Evolutionary conservation across 1,140 invertebrate genomes (phyloP).

Genomic region (Fopius arisanus): DNA sequence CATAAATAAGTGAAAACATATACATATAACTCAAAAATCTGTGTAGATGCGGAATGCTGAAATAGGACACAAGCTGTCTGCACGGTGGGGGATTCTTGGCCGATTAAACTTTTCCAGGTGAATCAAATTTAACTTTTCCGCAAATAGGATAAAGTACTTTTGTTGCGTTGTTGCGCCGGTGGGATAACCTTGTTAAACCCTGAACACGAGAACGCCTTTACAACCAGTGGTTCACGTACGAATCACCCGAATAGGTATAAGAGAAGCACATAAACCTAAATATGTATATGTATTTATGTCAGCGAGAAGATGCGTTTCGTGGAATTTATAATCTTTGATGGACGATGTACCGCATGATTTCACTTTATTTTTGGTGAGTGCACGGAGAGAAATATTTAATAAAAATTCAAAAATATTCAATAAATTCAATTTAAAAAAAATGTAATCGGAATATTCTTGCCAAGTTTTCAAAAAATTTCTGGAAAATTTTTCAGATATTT

Average conservation of each 20-base stretch:
- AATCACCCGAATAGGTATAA: conserved; percentile 12
- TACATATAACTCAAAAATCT: not conserved
- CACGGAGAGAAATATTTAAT: not conserved
- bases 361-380: not conserved
- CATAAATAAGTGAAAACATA: too few species aligned
- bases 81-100: conserved; percentile 40
- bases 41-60: not conserved
- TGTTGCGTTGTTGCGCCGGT: conserved; percentile 43
- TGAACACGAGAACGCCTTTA: conserved; percentile 36
- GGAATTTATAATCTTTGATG: not conserved
- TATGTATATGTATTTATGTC: not conserved
- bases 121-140: conserved; percentile 61
- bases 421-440: too few species aligned
- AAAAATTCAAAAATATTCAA: not conserved
- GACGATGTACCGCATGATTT: not conserved
- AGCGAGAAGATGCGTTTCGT: not conserved
- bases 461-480: too few species aligned
- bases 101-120: conserved; percentile 57
- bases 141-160: conserved; percentile 51
- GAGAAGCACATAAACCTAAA: not conserved
- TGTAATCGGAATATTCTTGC: too few species aligned
- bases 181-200: conserved; percentile 51
- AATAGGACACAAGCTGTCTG: not conserved
- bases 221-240: conserved; percentile 31
- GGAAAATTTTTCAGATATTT: too few species aligned